phyloP scores from a whole-genome alignment of 2,113 vertebrate species.

The Zeus faber region DNA sequence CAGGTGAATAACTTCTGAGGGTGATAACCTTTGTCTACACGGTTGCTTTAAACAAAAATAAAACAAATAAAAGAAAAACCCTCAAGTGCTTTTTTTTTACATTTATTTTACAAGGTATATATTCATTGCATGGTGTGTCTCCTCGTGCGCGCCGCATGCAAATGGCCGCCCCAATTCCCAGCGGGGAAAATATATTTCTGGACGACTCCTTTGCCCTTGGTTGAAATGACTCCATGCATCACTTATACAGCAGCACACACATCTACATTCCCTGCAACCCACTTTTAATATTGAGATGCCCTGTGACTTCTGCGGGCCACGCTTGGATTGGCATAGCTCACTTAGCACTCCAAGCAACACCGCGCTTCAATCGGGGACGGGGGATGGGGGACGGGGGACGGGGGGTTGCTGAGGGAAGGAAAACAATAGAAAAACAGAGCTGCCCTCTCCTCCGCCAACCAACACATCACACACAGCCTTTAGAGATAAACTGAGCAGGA shows the following conservation, averaged over 20 bases:
- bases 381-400: conserved; percentile 9
- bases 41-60: too few species aligned
- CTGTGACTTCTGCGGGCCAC: conserved; percentile 39
- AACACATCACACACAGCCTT: too few species aligned
- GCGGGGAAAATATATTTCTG: conserved; percentile 38
- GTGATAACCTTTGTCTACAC: too few species aligned
- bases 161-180: conserved; percentile 41
- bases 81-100: conserved; percentile 27
- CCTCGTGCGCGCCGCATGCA: conserved; percentile 43
- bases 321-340: conserved; percentile 54
- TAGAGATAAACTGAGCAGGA: too few species aligned
- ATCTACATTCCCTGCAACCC: conserved; percentile 54
- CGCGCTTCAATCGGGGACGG: conserved; percentile 45
- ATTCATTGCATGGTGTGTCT: conserved; percentile 38
- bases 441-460: too few species aligned
- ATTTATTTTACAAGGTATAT: conserved; percentile 36
- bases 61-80: too few species aligned
- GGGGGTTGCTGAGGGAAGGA: too few species aligned
- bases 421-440: too few species aligned
- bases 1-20: too few species aligned
- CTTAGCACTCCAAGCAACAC: conserved; percentile 42
- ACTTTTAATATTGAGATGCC: conserved; percentile 61
- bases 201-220: conserved; percentile 68
- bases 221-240: conserved; percentile 71
- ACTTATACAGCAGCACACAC: conserved; percentile 52